Percentiles rank a stretch among this genome's conserved stretches.
Conservation (phyloP, 1,140 invertebrate genomes). For the Drosophila navojoa region DNA sequence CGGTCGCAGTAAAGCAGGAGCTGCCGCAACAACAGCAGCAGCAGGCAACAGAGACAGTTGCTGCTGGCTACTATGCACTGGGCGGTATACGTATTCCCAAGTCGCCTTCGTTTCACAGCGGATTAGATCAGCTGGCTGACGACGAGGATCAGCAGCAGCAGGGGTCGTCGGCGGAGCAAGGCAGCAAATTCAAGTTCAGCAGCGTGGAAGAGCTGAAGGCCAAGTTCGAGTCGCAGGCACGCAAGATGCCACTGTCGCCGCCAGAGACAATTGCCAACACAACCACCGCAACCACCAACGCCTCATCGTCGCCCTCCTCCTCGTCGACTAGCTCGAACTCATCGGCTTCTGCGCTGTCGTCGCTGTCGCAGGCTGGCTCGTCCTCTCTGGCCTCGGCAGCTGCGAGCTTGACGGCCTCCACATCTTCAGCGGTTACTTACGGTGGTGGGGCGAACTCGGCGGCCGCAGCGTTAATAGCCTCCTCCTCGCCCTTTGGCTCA, state of each 20-base stretch:
- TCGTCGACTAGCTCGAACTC: slow-evolving; percentile 75
- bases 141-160: slow-evolving; percentile 55
- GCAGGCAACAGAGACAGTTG: slow-evolving; percentile 17
- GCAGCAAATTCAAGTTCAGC: slow-evolving; percentile 67
- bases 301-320: slow-evolving; percentile 73
- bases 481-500: slow-evolving; percentile 62
- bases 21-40: slow-evolving; percentile 23
- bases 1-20: slow-evolving; percentile 8
- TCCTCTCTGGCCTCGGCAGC: slow-evolving; percentile 59
- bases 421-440: slow-evolving; percentile 69
- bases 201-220: slow-evolving; percentile 80
- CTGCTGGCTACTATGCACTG: slow-evolving; percentile 61
- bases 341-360: slow-evolving; percentile 69
- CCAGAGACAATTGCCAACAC: slow-evolving; percentile 50
- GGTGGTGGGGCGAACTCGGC: slow-evolving; percentile 69
- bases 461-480: slow-evolving; percentile 63
- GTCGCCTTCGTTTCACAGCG: slow-evolving; percentile 93
- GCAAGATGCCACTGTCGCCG: slow-evolving; percentile 74
- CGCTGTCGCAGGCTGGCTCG: slow-evolving; percentile 62
- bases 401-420: slow-evolving; percentile 53
- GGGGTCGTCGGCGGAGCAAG: slow-evolving; percentile 11
- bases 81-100: slow-evolving; percentile 89
- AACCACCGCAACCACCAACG: slow-evolving; percentile 29
- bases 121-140: slow-evolving; percentile 89
- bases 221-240: slow-evolving; percentile 66